A percentile compares a stretch with the other conserved stretches of the same genome.
phyloP scores from a whole-genome alignment of 2,797 vertebrate species.

The Gila robusta region DNA sequence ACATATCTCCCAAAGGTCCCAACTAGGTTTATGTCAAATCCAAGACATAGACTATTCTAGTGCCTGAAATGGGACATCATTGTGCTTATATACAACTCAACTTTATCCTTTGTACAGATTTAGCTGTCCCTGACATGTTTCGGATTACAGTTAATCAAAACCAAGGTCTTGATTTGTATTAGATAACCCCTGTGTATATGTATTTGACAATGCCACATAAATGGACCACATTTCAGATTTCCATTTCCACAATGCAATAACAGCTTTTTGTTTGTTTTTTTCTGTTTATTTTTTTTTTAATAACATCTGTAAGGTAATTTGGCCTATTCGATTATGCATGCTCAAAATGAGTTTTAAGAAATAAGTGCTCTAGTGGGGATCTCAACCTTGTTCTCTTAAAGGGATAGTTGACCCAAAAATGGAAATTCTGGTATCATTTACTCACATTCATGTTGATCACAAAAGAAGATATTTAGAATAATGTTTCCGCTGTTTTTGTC shows the following conservation, averaged over 20 bases:
- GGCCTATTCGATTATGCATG: neutral
- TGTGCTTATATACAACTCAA: slow-evolving; percentile 75
- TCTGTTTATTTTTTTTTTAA: neutral
- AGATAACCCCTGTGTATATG: neutral
- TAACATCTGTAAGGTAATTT: slow-evolving; percentile 6
- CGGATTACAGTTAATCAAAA: slow-evolving; percentile 23
- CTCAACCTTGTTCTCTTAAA: neutral
- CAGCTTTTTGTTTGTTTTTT: neutral
- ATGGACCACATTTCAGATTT: neutral
- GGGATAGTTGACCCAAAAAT: neutral
- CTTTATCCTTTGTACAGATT: slow-evolving; percentile 69
- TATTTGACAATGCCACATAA: neutral
- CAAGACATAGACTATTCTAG: slow-evolving; percentile 69
- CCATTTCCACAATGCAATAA: neutral
- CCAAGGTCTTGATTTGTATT: slow-evolving; percentile 31
- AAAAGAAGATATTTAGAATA: slow-evolving; percentile 4
- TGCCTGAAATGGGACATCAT: slow-evolving; percentile 61
- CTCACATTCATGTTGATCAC: neutral
- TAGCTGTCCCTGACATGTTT: slow-evolving; percentile 7
- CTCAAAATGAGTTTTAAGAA: neutral
- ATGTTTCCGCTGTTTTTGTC: neutral
- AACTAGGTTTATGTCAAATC: slow-evolving; percentile 69
- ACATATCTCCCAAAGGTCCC: slow-evolving; percentile 69
- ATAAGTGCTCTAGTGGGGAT: slow-evolving; percentile 15
- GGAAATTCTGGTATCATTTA: neutral